A percentile compares a stretch with the other conserved stretches of the same genome.
Evolutionary conservation across 1,140 invertebrate genomes (phyloP).

Genomic region (Solen grandis): DNA sequence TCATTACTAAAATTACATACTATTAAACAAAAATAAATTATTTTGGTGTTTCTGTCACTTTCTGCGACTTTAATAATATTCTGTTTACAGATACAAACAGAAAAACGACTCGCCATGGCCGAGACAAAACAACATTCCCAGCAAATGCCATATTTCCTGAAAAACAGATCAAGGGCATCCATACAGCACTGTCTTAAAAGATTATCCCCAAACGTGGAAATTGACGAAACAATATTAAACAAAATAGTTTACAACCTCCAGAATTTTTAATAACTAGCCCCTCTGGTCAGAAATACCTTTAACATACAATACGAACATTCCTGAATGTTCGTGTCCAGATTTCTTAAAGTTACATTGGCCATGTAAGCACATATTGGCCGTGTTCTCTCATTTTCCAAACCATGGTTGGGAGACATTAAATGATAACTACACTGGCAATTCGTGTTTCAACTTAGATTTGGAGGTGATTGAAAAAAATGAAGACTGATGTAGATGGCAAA

Average conservation of each 20-base stretch:
- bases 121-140: background rate
- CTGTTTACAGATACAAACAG: background rate
- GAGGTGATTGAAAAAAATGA: background rate
- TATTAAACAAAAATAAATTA: background rate
- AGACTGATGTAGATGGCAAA: too few species aligned
- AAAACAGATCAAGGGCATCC: slow-evolving; percentile 14
- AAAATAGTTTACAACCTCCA: background rate
- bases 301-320: background rate
- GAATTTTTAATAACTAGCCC: background rate
- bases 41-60: background rate
- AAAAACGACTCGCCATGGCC: background rate
- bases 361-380: slow-evolving; percentile 36
- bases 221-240: too few species aligned
- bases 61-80: too few species aligned
- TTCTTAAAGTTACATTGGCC: slow-evolving; percentile 7
- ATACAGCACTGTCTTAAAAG: slow-evolving; percentile 21
- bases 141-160: slow-evolving; percentile 4
- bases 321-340: slow-evolving; percentile 18
- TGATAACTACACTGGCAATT: background rate
- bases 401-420: background rate
- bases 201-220: too few species aligned
- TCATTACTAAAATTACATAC: too few species aligned
- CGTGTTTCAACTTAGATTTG: slow-evolving; percentile 1
- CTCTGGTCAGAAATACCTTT: background rate
- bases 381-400: background rate